A percentile compares a stretch with the other conserved stretches of the same genome.
Conservation (phyloP, 2,113 vertebrate species). For the Cyprinus carpio region DNA sequence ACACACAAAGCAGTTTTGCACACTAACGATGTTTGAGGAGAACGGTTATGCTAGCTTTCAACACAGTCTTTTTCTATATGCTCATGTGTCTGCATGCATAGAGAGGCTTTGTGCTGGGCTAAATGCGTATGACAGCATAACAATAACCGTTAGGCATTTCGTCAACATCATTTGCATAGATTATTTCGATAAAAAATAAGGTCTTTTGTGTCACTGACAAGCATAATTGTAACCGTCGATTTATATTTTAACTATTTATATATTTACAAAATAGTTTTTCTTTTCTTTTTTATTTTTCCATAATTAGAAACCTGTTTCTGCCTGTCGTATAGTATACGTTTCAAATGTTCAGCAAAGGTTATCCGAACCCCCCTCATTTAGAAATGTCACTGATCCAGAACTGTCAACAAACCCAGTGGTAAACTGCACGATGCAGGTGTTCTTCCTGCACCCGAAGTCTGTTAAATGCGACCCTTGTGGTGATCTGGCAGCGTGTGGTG, state of each 20-base stretch:
- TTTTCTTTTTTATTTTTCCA: background rate
- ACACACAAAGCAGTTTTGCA: conserved; percentile 71
- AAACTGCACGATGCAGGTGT: conserved; percentile 54
- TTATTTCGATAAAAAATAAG: conserved; percentile 21
- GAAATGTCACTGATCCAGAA: conserved; percentile 46
- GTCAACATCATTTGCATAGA: conserved; percentile 28
- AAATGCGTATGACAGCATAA: conserved; percentile 21
- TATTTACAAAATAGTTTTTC: background rate
- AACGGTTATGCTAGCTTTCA: conserved; percentile 15
- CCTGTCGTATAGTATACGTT: conserved; percentile 6
- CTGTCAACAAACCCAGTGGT: conserved; percentile 48
- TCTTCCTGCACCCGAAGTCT: conserved; percentile 25
- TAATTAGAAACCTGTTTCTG: background rate
- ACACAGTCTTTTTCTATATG: conserved; percentile 2
- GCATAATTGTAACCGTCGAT: background rate
- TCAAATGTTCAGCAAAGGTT: background rate
- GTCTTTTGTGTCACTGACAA: conserved; percentile 10
- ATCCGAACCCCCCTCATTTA: conserved; percentile 14
- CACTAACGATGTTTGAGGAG: conserved; percentile 49
- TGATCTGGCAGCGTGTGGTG: conserved; percentile 51
- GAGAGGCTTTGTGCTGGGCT: conserved; percentile 35
- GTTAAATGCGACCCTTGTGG: conserved; percentile 48
- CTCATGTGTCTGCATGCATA: conserved; percentile 1
- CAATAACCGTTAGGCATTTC: background rate
- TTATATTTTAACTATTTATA: background rate